phyloP scores from a whole-genome alignment of 1,140 invertebrate species.

The fruit fly (Drosophila melanogaster) region DNA sequence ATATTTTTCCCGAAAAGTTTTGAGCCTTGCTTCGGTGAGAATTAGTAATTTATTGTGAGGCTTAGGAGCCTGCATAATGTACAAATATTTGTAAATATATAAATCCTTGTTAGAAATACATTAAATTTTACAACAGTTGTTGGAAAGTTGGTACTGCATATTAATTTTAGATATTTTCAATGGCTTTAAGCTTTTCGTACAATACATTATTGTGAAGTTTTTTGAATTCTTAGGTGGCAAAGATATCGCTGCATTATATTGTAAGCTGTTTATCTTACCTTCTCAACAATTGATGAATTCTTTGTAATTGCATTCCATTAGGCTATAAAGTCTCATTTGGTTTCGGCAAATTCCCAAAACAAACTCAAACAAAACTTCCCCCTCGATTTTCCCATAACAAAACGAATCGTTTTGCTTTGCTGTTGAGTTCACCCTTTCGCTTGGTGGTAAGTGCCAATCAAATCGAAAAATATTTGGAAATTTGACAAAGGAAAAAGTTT shows the following conservation, averaged over 20 bases:
- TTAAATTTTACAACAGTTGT: conserved; percentile 72
- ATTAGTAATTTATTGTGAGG: conserved; percentile 70
- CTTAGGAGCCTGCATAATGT: conserved; percentile 61
- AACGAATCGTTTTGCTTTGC: conserved; percentile 44
- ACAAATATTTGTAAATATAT: conserved; percentile 38
- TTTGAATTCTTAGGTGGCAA: background rate
- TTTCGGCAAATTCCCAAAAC: conserved; percentile 33
- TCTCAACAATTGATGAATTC: background rate
- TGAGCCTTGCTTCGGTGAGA: conserved; percentile 28
- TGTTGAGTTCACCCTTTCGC: conserved; percentile 45
- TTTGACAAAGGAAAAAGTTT: conserved; percentile 77
- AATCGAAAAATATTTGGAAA: conserved; percentile 59
- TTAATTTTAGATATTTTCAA: background rate
- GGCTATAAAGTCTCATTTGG: conserved; percentile 16
- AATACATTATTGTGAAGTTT: background rate
- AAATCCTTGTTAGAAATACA: conserved; percentile 34
- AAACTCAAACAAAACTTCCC: conserved; percentile 17
- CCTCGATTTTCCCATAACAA: conserved; percentile 56
- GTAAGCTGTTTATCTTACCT: too few species aligned
- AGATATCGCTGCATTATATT: too few species aligned
- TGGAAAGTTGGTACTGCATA: conserved; percentile 21
- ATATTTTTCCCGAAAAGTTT: conserved; percentile 70
- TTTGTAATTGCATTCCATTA: conserved; percentile 4
- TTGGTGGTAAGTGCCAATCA: conserved; percentile 71
- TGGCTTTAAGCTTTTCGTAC: background rate